These are phyloP conservation scores for Meloe dianella DNA, from an alignment of 2,888 invertebrate species.

Conservation along the genomic window DNA sequence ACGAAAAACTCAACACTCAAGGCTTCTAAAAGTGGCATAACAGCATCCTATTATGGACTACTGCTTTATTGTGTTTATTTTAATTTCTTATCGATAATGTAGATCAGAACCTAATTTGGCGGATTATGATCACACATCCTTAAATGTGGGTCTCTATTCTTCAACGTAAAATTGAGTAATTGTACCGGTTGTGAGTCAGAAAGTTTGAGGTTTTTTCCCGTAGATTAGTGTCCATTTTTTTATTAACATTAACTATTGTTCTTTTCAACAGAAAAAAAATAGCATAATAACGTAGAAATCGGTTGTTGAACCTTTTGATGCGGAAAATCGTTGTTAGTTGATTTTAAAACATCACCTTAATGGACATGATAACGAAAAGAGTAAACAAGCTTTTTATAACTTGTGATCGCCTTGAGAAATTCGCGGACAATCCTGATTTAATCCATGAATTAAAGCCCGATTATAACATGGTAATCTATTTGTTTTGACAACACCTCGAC, in stretches of 20 bases:
- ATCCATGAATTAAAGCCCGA: neutral
- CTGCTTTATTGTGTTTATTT: neutral
- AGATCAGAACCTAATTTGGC: neutral
- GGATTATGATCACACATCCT: neutral
- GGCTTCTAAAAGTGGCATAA: neutral
- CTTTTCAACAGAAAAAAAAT: neutral
- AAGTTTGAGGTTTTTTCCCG: neutral
- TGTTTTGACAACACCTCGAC: neutral
- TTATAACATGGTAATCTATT: neutral
- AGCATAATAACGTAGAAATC: neutral
- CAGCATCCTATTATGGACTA: too few relatives aligned
- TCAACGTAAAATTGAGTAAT: neutral
- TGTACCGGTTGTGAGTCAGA: neutral
- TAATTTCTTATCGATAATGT: neutral
- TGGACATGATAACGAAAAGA: neutral
- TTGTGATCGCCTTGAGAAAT: neutral
- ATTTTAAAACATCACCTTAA: too few relatives aligned
- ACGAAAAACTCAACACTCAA: too few relatives aligned
- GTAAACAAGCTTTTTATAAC: too few relatives aligned
- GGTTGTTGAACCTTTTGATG: slow-evolving; percentile 5
- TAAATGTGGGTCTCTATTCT: neutral
- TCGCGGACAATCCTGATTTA: neutral
- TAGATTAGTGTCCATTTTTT: neutral
- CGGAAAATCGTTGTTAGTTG: too few relatives aligned
- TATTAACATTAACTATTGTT: neutral